Evolutionary conservation across 2,113 vertebrate species (phyloP).

Genomic region (Ochotona princeps): DNA sequence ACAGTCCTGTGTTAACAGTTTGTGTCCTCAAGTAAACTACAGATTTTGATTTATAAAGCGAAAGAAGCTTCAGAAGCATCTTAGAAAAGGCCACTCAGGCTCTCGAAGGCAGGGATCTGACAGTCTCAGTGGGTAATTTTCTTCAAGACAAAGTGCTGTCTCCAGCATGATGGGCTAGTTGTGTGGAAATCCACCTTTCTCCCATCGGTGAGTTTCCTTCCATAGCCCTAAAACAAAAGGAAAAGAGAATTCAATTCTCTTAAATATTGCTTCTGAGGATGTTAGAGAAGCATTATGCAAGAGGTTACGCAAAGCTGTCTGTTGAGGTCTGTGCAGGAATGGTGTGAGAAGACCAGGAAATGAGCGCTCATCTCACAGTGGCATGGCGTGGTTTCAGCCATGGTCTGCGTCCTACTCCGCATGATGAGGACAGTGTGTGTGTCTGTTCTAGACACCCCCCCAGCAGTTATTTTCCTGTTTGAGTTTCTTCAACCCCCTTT

Average conservation of each 20-base stretch:
- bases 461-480: neutral
- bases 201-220: neutral
- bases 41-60: slow-evolving; percentile 71
- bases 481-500: neutral
- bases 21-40: slow-evolving; percentile 57
- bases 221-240: neutral
- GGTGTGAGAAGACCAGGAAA: fast-evolving
- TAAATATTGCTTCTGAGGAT: neutral
- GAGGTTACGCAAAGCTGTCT: neutral
- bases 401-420: neutral
- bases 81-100: slow-evolving; percentile 38
- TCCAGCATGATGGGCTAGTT: neutral
- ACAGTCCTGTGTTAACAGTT: slow-evolving; percentile 40
- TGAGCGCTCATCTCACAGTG: neutral
- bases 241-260: neutral
- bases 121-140: neutral
- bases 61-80: neutral
- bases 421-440: neutral
- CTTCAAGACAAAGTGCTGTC: slow-evolving; percentile 13
- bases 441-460: neutral
- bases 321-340: fast-evolving
- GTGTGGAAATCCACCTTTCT: neutral
- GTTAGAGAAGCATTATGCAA: neutral
- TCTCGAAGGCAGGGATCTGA: slow-evolving; percentile 12
- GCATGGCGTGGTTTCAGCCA: neutral